A percentile compares a stretch with the other conserved stretches of the same genome.
These are phyloP conservation scores for Cyclargus thomasi DNA, from an alignment of 1,140 invertebrate genomes.

Conservation along the genomic window DNA sequence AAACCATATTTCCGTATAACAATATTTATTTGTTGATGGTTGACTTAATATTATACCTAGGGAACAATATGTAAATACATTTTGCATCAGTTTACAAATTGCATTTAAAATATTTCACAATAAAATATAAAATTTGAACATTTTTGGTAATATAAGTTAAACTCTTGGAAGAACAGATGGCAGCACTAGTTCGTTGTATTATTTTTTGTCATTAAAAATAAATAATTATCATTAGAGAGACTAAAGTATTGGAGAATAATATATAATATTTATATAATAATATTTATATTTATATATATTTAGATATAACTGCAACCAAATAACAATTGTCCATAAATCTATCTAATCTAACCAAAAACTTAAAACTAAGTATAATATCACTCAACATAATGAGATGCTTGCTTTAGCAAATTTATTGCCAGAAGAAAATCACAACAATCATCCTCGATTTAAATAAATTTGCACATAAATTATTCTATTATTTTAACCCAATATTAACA, in stretches of 20 bases:
- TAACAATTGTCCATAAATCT: neutral
- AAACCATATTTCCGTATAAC: neutral
- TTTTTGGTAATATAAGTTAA: no score
- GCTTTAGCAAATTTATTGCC: neutral
- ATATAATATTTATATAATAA: no score
- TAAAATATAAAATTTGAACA: no score
- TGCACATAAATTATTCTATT: neutral
- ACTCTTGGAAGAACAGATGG: no score
- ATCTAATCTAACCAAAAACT: slow-evolving; percentile 6
- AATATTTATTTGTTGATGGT: slow-evolving; percentile 12
- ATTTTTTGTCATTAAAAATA: no score
- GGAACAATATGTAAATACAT: neutral
- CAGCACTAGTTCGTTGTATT: no score
- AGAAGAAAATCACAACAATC: slow-evolving; percentile 7
- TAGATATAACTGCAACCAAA: neutral
- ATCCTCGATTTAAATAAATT: slow-evolving; percentile 11
- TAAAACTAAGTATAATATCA: slow-evolving; percentile 8
- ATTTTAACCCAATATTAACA: no score
- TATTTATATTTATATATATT: no score
- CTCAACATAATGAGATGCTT: slow-evolving; percentile 7
- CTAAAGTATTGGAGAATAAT: no score
- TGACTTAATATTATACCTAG: neutral
- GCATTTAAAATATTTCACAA: no score
- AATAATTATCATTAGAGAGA: slow-evolving; percentile 11
- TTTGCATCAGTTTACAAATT: no score